Evolutionary conservation across 1,140 invertebrate genomes (phyloP).

Genomic region (Bombus huntii): DNA sequence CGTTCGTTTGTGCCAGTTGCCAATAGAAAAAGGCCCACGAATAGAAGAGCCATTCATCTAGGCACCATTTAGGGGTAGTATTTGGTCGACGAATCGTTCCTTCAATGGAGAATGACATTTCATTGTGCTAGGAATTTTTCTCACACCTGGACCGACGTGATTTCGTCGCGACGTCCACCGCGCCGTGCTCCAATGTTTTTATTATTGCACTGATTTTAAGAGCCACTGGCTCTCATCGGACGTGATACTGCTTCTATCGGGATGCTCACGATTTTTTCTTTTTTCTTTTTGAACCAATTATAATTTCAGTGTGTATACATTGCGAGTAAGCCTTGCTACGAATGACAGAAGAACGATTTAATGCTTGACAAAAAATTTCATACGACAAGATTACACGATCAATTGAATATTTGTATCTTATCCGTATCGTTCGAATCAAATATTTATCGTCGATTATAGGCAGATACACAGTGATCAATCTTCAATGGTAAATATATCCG

Average conservation of each 20-base stretch:
- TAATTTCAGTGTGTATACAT: too few relatives aligned
- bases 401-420: too few relatives aligned
- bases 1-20: conserved; percentile 56
- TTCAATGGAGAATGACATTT: conserved; percentile 73
- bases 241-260: conserved; percentile 26
- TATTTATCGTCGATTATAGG: conserved; percentile 43
- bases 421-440: conserved; percentile 5
- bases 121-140: conserved; percentile 73
- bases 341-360: too few relatives aligned
- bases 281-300: too few relatives aligned
- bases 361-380: too few relatives aligned
- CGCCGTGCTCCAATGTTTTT: not conserved
- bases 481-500: conserved; percentile 18
- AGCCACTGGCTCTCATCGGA: not conserved
- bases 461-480: not conserved
- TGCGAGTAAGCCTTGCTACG: too few relatives aligned
- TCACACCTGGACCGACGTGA: conserved; percentile 72
- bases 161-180: not conserved
- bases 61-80: conserved; percentile 68
- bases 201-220: not conserved
- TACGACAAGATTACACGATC: too few relatives aligned
- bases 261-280: not conserved
- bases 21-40: conserved; percentile 63
- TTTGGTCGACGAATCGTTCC: conserved; percentile 46
- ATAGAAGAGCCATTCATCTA: conserved; percentile 72